Percentiles rank a stretch among this genome's conserved stretches.
These are phyloP conservation scores for Mythimna lalbum DNA, from an alignment of 2,888 invertebrate genomes.

Conservation along the genomic window DNA sequence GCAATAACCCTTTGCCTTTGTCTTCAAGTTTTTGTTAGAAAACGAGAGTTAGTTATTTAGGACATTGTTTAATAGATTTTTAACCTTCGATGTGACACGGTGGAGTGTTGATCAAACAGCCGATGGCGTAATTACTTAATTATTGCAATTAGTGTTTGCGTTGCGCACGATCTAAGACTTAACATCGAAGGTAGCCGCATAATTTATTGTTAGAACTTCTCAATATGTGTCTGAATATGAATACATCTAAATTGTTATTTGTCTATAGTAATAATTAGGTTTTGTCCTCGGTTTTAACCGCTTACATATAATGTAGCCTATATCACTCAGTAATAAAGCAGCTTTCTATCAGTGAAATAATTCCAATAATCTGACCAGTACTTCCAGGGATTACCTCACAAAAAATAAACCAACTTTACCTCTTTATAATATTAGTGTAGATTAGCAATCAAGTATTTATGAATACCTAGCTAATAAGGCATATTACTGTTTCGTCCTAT, in stretches of 20 bases:
- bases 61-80: slow-evolving; percentile 39
- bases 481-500: not conserved
- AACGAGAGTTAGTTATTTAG: slow-evolving; percentile 45
- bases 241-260: no score
- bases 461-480: not conserved
- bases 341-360: no score
- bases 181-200: not conserved
- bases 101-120: slow-evolving; percentile 35
- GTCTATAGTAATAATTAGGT: no score
- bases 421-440: no score
- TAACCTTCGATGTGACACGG: slow-evolving; percentile 57
- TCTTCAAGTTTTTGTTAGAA: slow-evolving; percentile 53
- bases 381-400: no score
- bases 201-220: not conserved
- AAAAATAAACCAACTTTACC: no score
- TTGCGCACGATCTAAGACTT: slow-evolving; percentile 19
- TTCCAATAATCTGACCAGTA: no score
- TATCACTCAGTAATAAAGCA: no score
- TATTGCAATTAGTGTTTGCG: slow-evolving; percentile 24
- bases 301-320: no score
- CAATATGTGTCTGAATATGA: no score
- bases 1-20: slow-evolving; percentile 52
- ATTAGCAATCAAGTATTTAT: not conserved
- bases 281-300: no score
- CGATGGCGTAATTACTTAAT: slow-evolving; percentile 51